Base-by-base conservation (phyloP, 35 echinoderm and acorn worm species). In the Ophioderma brevispina region DNA sequence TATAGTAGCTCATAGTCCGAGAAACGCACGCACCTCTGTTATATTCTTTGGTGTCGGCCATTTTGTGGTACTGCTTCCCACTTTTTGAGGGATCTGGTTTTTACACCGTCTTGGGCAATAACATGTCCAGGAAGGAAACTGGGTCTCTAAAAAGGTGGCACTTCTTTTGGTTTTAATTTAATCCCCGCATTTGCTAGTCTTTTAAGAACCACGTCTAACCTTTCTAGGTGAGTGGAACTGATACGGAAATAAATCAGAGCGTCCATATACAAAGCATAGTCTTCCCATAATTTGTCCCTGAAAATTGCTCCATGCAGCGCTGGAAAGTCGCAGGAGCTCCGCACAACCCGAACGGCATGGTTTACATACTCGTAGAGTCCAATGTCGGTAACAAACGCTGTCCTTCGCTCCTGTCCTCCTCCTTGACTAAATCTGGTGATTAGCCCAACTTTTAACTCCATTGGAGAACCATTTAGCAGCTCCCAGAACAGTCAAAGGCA, bases 381-480 rank as follows among this genome's bases (percentile, higher is more conserved):
- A n/a, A 30, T 86, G 15, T 39, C 37, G 6, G 91, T 92, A 1
- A 85, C 49, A 80, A 92, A 80, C 34, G 91, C 91, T 37, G 91
- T 87, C 43, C 88, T 92, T 13, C 39, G 70, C 4, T n/a, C n/a
- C 55, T 18, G 37, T 87, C 91, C 33, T 37, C 75, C 36, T 87
- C 77, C 6, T 87, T 76, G 37, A 87, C 55, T 42, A 64, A n/a
- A n/a, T n/a, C n/a, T n/a, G n/a, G n/a, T 35, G 28, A 87, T 87
- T 63, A 88, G 91, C 85, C 85, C 79, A 34, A 88, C 85, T 10
- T 82, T 82, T 77, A 35, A 84, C 10, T 81, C 46, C 17, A 90
- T 25, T 89, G 19, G 87, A 89, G 38, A 92, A 92, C 14, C 78
- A 87, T 46, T 92, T 81, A 30, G 91, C 82, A 31, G 64, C 89